These are phyloP conservation scores for Echinops telfairi DNA, from an alignment of 2,113 vertebrate species.

Conservation along the genomic window DNA sequence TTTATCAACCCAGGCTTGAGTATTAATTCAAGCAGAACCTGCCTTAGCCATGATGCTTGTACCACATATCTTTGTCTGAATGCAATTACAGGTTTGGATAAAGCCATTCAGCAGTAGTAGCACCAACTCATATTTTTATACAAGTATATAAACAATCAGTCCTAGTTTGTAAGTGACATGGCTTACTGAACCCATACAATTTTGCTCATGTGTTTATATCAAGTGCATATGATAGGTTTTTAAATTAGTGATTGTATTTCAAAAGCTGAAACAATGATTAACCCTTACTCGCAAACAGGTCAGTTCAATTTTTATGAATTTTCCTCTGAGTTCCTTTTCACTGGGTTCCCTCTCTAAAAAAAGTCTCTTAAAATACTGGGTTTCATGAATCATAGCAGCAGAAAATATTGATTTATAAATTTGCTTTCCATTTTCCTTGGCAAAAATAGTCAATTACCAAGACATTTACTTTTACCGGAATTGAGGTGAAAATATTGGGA, in stretches of 20 bases:
- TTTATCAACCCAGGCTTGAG: constrained; percentile 55
- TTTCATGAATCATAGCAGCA: background rate
- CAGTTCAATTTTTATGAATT: constrained; percentile 15
- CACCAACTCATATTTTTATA: constrained; percentile 47
- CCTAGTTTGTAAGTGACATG: constrained; percentile 50
- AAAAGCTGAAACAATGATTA: constrained; percentile 19
- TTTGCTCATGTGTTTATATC: constrained; percentile 62
- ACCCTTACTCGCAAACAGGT: background rate
- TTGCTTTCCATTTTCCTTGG: constrained; percentile 31
- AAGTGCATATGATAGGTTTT: constrained; percentile 26
- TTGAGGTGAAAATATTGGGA: constrained; percentile 4
- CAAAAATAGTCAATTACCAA: constrained; percentile 53
- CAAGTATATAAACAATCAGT: background rate
- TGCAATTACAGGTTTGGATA: constrained; percentile 65
- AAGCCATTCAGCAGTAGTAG: constrained; percentile 47
- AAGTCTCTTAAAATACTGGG: background rate
- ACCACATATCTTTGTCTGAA: constrained; percentile 58
- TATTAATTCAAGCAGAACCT: constrained; percentile 77
- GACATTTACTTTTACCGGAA: background rate
- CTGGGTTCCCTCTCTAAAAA: background rate
- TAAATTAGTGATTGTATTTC: constrained; percentile 55
- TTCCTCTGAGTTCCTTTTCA: background rate
- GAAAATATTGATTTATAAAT: background rate
- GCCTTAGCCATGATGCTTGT: constrained; percentile 41
- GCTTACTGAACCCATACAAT: constrained; percentile 22